These are phyloP conservation scores for Halcyon malimbica DNA, from an alignment of 2,113 vertebrate genomes.

Conservation along the genomic window DNA sequence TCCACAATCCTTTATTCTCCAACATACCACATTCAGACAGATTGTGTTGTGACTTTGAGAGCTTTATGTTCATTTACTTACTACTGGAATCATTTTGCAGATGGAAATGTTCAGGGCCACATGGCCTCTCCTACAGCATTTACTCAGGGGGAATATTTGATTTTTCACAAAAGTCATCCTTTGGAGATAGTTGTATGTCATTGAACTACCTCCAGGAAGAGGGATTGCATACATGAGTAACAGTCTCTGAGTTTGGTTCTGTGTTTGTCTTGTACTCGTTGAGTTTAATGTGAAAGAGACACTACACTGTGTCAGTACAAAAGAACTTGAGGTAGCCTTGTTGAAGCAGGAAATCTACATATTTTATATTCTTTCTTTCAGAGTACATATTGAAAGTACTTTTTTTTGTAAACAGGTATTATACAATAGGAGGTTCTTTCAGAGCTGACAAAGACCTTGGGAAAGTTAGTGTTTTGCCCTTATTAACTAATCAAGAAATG, in stretches of 20 bases:
- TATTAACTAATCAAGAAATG: slow-evolving; percentile 63
- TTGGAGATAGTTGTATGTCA: background rate
- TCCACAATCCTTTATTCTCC: background rate
- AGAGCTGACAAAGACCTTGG: slow-evolving; percentile 65
- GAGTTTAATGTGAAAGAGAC: background rate
- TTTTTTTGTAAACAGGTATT: slow-evolving; percentile 54
- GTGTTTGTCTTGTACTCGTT: background rate
- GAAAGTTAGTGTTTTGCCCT: slow-evolving; percentile 71
- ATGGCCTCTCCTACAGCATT: background rate
- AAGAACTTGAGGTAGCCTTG: slow-evolving; percentile 30
- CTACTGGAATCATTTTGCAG: background rate
- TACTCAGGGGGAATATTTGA: background rate
- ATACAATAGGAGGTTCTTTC: slow-evolving; percentile 34
- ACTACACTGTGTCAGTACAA: background rate
- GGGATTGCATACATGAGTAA: background rate
- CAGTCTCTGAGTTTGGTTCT: background rate
- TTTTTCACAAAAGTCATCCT: background rate
- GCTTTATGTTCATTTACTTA: background rate
- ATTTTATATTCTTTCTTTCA: slow-evolving; percentile 51
- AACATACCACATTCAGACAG: background rate
- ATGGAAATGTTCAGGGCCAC: background rate
- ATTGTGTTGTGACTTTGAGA: background rate
- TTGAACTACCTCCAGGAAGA: background rate
- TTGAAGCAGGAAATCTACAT: slow-evolving; percentile 61
- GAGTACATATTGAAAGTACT: slow-evolving; percentile 42